Evolutionary conservation across 1,140 invertebrate genomes (phyloP).

Genomic region (Ceratina calcarata): DNA sequence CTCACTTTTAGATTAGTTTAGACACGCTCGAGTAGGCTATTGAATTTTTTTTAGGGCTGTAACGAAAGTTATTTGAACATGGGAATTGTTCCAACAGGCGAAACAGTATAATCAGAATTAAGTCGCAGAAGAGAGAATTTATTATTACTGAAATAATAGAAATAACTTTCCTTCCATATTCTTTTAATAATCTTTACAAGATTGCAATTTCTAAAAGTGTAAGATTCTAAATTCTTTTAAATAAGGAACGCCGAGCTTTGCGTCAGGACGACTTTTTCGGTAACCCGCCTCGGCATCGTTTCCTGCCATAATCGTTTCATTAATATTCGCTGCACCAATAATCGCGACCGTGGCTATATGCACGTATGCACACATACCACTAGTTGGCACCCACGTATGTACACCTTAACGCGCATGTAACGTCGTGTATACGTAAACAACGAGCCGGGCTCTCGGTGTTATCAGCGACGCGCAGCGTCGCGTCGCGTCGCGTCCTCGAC

Average conservation of each 20-base stretch:
- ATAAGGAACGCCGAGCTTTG: too few relatives aligned
- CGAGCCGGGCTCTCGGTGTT: conserved; percentile 69
- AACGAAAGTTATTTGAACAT: neutral
- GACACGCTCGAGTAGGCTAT: neutral
- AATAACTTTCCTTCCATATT: too few relatives aligned
- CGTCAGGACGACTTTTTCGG: conserved; percentile 2
- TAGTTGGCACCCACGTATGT: conserved; percentile 32
- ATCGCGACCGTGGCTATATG: conserved; percentile 35
- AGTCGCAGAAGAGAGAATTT: neutral
- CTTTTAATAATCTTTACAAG: too few relatives aligned
- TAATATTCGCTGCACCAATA: conserved; percentile 59
- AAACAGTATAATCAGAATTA: neutral
- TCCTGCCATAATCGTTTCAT: conserved; percentile 51
- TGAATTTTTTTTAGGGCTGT: conserved; percentile 17
- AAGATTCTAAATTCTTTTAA: too few relatives aligned
- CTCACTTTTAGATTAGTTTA: neutral
- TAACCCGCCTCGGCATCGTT: neutral
- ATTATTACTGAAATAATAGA: too few relatives aligned
- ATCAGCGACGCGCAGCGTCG: conserved; percentile 77
- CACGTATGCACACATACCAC: conserved; percentile 59
- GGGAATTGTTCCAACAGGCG: neutral
- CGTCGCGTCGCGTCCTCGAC: conserved; percentile 65
- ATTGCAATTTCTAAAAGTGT: too few relatives aligned
- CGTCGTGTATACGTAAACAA: conserved; percentile 73
- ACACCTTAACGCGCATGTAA: conserved; percentile 41